Base-by-base conservation (phyloP, 2,888 invertebrate genomes). In the Anagyrus pseudococci region DNA sequence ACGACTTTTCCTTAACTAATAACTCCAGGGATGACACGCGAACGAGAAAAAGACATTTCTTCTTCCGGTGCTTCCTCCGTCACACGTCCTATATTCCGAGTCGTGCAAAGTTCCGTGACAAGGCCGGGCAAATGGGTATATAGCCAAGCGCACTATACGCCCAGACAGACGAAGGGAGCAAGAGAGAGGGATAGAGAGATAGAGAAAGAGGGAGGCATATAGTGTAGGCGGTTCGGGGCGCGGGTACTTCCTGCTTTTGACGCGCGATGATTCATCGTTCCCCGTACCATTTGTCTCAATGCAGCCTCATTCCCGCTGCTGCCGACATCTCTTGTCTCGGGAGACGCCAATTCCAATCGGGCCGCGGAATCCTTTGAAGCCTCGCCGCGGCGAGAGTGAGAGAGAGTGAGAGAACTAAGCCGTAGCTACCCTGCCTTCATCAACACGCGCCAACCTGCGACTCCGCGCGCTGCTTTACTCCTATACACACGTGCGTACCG, bases 261-360 rank as follows among this genome's bases (percentile, higher is more conserved):
- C 73, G 69, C 70, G 69, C 66, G 71, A 74, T 75, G 75, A 75
- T 74, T 75, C 74, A 76, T 76, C 71, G 73, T 68, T 70, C 69
- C 70, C 64, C 67, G 68, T 69, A 67, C 72, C 71, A 73, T 76
- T 76, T 76, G 73, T 75, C 76, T 75, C 75, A 73, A 73, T 76
- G 72, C 71, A 68, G 71, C 63, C 71, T 71, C 72, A 71, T 72
- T 74, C n/a, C 41, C 29, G 22, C 23, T 25, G 37, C 40, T n/a
- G 43, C 22, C 25, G 25, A 4, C 41, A 8, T 17, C 48, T 61
- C 68, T 58, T 68, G 70, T 70, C 73, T 69, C 71, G 67, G 50
- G 70, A 71, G 71, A 73, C 70, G 71, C 70, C 72, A 71, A 73
- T 75, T 71, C 71, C 71, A 75, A 73, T 73, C 67, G 62, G 23